phyloP scores from a whole-genome alignment of 2,797 vertebrate genomes.

The Lacerta agilis region DNA sequence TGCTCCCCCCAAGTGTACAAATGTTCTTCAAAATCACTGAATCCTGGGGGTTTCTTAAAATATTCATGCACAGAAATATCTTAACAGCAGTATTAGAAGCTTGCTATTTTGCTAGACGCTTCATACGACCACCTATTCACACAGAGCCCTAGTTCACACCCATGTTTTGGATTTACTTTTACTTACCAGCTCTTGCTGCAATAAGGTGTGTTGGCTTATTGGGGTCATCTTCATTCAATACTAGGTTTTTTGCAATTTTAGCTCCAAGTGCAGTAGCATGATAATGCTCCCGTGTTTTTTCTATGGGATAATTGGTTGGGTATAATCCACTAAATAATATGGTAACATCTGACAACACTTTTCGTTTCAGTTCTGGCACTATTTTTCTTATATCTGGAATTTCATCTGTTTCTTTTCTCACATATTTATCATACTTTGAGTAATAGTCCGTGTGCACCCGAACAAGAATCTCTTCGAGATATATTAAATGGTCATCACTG shows the following conservation, averaged over 20 bases:
- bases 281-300: slow-evolving; percentile 93
- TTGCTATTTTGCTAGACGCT: background rate
- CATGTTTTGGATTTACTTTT: background rate
- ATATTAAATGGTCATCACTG: slow-evolving; percentile 93
- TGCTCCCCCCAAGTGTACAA: background rate
- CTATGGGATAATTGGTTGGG: slow-evolving; percentile 94
- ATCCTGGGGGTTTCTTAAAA: background rate
- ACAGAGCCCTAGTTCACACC: background rate
- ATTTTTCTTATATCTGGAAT: slow-evolving; percentile 93
- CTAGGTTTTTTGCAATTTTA: slow-evolving; percentile 85
- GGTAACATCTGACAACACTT: slow-evolving; percentile 85
- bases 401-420: slow-evolving; percentile 82
- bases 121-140: background rate
- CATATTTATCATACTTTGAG: slow-evolving; percentile 85
- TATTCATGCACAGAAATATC: background rate
- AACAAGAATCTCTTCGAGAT: slow-evolving; percentile 93
- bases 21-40: background rate
- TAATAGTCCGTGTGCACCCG: slow-evolving; percentile 94
- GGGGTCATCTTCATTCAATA: slow-evolving; percentile 84
- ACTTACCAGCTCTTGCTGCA: slow-evolving; percentile 90
- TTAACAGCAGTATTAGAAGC: background rate
- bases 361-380: slow-evolving; percentile 92
- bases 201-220: slow-evolving; percentile 90
- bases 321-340: slow-evolving; percentile 94
- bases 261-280: slow-evolving; percentile 93